A percentile compares a stretch with the other conserved stretches of the same genome.
Evolutionary conservation across 2,113 vertebrate genomes (phyloP).

Genomic region (Apteryx owenii): DNA sequence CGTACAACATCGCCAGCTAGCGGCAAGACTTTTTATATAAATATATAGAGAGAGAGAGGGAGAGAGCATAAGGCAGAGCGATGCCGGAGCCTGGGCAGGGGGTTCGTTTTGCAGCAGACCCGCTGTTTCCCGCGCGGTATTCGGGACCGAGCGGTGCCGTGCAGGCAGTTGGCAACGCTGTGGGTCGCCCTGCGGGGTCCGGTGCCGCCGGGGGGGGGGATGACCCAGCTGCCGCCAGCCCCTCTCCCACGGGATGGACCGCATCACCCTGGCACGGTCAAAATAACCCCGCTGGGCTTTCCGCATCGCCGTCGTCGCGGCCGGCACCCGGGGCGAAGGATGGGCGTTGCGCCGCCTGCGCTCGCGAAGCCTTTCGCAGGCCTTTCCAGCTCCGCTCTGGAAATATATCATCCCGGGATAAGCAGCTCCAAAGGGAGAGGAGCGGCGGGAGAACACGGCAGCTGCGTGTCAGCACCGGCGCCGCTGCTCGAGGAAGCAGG

Average conservation of each 20-base stretch:
- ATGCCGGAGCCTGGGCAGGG: too few species aligned
- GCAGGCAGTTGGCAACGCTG: background rate
- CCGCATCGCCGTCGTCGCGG: background rate
- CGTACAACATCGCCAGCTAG: conserved; percentile 60
- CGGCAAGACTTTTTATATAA: background rate
- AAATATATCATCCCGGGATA: too few species aligned
- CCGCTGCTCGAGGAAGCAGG: background rate
- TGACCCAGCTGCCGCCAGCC: too few species aligned
- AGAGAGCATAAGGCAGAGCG: too few species aligned
- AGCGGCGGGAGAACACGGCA: accelerated
- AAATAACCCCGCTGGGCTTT: too few species aligned
- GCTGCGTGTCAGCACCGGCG: background rate
- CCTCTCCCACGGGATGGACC: too few species aligned
- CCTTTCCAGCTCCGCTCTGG: too few species aligned
- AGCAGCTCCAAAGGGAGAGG: background rate
- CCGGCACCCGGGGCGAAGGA: too few species aligned
- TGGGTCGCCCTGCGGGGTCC: background rate
- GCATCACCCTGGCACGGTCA: too few species aligned
- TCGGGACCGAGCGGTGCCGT: background rate
- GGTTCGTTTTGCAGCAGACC: background rate
- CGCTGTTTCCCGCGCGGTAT: background rate
- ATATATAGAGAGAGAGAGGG: background rate
- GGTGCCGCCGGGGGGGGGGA: background rate
- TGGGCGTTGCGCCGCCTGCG: too few species aligned
- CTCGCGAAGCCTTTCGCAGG: too few species aligned